Evolutionary conservation across 2,888 invertebrate species (phyloP), one percentile per base, ranked within the genome.

Genomic region (Thymelicus acteon): DNA sequence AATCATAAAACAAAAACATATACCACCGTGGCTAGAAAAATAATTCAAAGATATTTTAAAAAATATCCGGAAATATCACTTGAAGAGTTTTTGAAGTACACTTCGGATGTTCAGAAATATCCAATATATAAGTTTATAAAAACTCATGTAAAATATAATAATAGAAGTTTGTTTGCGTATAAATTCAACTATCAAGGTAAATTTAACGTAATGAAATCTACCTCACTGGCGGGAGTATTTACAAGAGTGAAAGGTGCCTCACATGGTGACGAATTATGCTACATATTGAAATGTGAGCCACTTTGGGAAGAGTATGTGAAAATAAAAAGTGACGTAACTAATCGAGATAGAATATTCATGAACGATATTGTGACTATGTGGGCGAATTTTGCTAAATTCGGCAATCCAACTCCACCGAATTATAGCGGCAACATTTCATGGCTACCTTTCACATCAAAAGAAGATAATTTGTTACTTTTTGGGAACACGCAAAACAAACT

Each of bases 321-420:
- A 68, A 72, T 86, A 37, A 84, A 73, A 58, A 78, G 82, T n/a
- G 77, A 83, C 47, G 72, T 77, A 15, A 73, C 76, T 24, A 78
- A 83, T 67, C 86, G 57, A 71, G 92, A 94, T 73, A 85, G 82
- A 80, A 76, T 75, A 37, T 87, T 93, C 69, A 90, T 94, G 44
- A 86, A 80, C 72, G 78, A 88, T 75, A 85, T 94, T 72, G 78
- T 91, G 7, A 77, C 82, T 71, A 78, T 94, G 80, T 95, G 94
- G 94, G 82, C 92, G 0, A 94, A 94, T 79, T 95, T 94, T 79
- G 94, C 90, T 19, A 94, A 92, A 82, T 85, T 82, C 63, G 90
- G 89, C 2, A 73, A 89, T 70, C 92, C 93, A 58, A 89, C 90
- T 31, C 85, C 85, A n/a, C 64, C 62, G 2, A 68, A 76, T 47